phyloP scores from a whole-genome alignment of 2,797 vertebrate species.

The Myiotriccus ornatus region DNA sequence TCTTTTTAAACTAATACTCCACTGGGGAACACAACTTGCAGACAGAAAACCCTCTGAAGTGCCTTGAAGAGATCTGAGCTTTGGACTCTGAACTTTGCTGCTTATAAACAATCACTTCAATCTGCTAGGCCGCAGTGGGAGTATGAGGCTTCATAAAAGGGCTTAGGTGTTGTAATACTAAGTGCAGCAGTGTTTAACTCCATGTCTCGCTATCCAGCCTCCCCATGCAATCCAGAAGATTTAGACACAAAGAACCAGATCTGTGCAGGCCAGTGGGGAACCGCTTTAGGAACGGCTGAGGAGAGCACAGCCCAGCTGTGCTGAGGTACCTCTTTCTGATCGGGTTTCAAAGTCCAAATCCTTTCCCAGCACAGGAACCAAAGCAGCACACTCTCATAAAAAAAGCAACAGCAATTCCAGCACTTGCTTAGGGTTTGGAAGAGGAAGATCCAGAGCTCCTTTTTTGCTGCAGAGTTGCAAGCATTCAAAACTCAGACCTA shows the following conservation, averaged over 20 bases:
- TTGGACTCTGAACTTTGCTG: conserved; percentile 36
- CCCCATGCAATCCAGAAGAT: conserved; percentile 8
- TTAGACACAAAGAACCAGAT: conserved; percentile 55
- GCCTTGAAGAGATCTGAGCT: conserved; percentile 60
- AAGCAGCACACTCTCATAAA: conserved; percentile 18
- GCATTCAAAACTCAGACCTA: not conserved
- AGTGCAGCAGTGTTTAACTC: conserved; percentile 22
- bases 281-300: not conserved
- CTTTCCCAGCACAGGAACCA: conserved; percentile 13
- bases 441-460: not conserved
- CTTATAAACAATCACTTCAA: conserved; percentile 61
- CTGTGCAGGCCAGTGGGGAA: conserved; percentile 27
- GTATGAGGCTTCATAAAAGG: conserved; percentile 56
- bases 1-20: conserved; percentile 64
- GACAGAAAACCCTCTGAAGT: conserved; percentile 44
- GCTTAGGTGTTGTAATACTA: conserved; percentile 61
- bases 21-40: conserved; percentile 4
- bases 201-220: not conserved
- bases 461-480: not conserved
- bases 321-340: conserved; percentile 48
- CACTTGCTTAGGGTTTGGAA: not conserved
- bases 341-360: conserved; percentile 38
- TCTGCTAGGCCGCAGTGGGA: conserved; percentile 30
- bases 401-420: not conserved
- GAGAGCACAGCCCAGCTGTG: conserved; percentile 50